A percentile compares a stretch with the other conserved stretches of the same genome.
phyloP scores from a whole-genome alignment of 2,797 vertebrate genomes.

The Gallirallus australis region DNA sequence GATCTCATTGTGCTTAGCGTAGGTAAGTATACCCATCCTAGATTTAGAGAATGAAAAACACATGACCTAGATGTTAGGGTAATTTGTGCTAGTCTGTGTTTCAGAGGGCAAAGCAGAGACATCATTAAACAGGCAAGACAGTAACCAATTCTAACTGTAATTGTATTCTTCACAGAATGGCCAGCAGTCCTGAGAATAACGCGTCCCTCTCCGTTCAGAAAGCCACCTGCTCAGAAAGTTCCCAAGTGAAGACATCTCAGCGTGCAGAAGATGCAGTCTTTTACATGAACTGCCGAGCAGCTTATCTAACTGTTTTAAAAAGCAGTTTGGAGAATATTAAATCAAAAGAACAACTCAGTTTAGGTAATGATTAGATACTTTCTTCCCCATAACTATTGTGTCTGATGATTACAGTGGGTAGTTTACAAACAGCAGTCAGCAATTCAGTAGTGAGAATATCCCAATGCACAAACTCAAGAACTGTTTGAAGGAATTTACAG shows the following conservation, averaged over 20 bases:
- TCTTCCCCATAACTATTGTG: not conserved
- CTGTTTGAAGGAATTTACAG: not conserved
- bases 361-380: slow-evolving; percentile 80
- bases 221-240: slow-evolving; percentile 7
- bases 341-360: slow-evolving; percentile 88
- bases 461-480: not conserved
- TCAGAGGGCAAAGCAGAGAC: not conserved
- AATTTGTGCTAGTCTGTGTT: not conserved
- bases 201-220: slow-evolving; percentile 4
- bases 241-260: slow-evolving; percentile 69
- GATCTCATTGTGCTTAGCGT: not conserved
- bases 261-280: slow-evolving; percentile 85
- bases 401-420: not conserved
- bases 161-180: slow-evolving; percentile 76
- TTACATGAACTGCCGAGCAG: slow-evolving; percentile 89
- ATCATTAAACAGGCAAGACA: not conserved
- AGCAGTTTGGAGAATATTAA: slow-evolving; percentile 92
- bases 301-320: slow-evolving; percentile 87
- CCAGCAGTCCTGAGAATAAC: slow-evolving; percentile 54
- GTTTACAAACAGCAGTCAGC: not conserved
- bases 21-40: not conserved
- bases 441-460: not conserved
- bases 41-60: not conserved
- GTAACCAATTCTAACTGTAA: not conserved
- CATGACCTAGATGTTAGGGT: not conserved